A percentile compares a stretch with the other conserved stretches of the same genome.
Conservation (phyloP, 2,888 invertebrate genomes). For the Nomada lathburiana region DNA sequence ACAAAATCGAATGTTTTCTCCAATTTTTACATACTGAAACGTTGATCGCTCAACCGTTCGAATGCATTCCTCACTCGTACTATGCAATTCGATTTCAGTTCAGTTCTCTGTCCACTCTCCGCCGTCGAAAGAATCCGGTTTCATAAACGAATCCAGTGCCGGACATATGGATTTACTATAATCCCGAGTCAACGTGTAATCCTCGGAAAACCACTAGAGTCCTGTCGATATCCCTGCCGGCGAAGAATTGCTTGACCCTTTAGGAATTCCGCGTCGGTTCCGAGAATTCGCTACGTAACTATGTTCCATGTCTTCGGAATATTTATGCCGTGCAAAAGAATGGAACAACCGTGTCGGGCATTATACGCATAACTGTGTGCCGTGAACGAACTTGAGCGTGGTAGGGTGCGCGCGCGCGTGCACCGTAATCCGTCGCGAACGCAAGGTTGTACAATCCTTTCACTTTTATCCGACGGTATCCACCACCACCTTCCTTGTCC, state of each 20-base stretch:
- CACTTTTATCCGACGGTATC: constrained; percentile 80
- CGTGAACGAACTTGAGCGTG: constrained; percentile 52
- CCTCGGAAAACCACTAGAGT: background rate
- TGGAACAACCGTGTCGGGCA: constrained; percentile 41
- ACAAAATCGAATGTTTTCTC: too few species aligned
- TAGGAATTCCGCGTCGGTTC: constrained; percentile 37
- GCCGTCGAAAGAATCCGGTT: background rate
- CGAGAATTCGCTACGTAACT: constrained; percentile 49
- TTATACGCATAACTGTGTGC: constrained; percentile 36
- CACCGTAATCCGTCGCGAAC: constrained; percentile 60
- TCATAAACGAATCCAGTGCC: background rate
- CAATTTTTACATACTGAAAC: too few species aligned
- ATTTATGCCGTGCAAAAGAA: constrained; percentile 55
- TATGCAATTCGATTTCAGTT: background rate
- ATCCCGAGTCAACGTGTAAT: constrained; percentile 7
- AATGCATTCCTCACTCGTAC: too few species aligned
- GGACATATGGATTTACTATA: background rate
- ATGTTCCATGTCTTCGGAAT: constrained; percentile 50
- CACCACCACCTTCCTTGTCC: constrained; percentile 65
- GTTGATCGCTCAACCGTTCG: too few species aligned
- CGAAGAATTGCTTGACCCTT: constrained; percentile 36
- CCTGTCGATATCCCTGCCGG: constrained; percentile 19
- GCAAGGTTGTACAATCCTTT: constrained; percentile 82
- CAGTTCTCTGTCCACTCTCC: background rate
- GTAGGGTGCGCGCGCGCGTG: constrained; percentile 24